Evolutionary conservation across 2,797 vertebrate genomes (phyloP).

Genomic region (Notoglanidium macrostoma): DNA sequence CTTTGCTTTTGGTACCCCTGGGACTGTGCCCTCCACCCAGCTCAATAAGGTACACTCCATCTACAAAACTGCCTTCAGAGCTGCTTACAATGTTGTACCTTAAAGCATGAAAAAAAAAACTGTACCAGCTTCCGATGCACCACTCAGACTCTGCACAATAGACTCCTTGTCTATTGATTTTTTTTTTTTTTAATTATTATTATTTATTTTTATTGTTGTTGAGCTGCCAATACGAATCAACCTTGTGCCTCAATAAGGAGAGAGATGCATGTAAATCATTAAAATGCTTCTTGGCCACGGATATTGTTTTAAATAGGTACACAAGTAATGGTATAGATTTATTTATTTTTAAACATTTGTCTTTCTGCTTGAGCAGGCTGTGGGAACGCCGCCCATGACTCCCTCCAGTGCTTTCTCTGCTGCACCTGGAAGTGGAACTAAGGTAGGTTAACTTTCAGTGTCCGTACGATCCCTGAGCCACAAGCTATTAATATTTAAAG

Average conservation of each 20-base stretch:
- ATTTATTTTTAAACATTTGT: background rate
- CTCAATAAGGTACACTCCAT: slow-evolving; percentile 80
- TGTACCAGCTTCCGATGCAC: background rate
- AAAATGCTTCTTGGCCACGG: background rate
- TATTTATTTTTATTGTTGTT: background rate
- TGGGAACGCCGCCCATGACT: slow-evolving; percentile 81
- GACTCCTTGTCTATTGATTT: background rate
- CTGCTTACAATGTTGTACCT: background rate
- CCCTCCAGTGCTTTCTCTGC: slow-evolving; percentile 72
- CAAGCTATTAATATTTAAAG: background rate
- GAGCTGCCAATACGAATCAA: background rate
- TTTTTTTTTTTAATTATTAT: background rate
- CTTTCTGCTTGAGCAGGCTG: slow-evolving; percentile 68
- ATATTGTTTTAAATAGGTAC: background rate
- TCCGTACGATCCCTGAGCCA: fast-evolving
- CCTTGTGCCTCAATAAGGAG: background rate
- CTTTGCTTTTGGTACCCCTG: slow-evolving; percentile 75
- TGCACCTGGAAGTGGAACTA: slow-evolving; percentile 73
- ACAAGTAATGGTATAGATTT: background rate
- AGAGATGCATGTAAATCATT: slow-evolving; percentile 10
- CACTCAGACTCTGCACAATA: too few relatives aligned
- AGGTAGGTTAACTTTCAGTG: slow-evolving; percentile 66
- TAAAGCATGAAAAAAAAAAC: background rate
- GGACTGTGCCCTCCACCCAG: slow-evolving; percentile 69
- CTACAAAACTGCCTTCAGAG: background rate